Evolutionary conservation across 2,888 invertebrate genomes (phyloP), one percentile per base, ranked within the genome.

Genomic region (Meiosimyza decipiens): DNA sequence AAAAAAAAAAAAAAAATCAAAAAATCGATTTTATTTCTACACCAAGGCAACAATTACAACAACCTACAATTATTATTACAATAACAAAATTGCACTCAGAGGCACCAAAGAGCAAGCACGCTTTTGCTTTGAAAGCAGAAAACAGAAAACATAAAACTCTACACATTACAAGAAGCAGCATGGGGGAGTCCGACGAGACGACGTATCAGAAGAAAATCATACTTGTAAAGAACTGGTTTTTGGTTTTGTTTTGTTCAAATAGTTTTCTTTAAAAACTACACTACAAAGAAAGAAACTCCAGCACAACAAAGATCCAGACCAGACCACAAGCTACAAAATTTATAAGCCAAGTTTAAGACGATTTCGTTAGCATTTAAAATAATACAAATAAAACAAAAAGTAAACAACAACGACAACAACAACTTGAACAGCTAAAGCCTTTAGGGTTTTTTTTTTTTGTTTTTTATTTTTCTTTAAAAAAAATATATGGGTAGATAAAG

Each of bases 271-370:
- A 70, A 6, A 16, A 13, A 67, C 28, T 28, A 28, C 28, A 28
- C 28, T 57, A n/a, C 22, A 18, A 28, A 63, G 47, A 52, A 47
- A 13, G 54, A 13, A 28, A n/a, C 62, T 28, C 28, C n/a, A 33
- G 28, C 12, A 50, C 64, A 6, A 28, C 49, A 6, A n/a, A 33
- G 33, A 22, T 40, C 12, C 40, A 62, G 13, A 28, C 28, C 59
- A 51, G 40, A 60, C 68, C 60, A 60, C 70, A 55, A 60, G 54
- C 59, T 55, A 52, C 71, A 60, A 47, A 69, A 52, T 59, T 65
- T 68, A 71, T 69, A 71, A 71, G 59, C 71, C 69, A 71, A 73
- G 71, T 71, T 73, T 73, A 71, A 71, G 68, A 70, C 54, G 59
- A 65, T 70, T 68, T 70, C 60, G 54, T 60, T 63, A 66, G 54